Percentiles rank a stretch among this genome's conserved stretches.
These are phyloP conservation scores for Botia almorhae DNA, from an alignment of 2,797 vertebrate genomes.

Conservation along the genomic window DNA sequence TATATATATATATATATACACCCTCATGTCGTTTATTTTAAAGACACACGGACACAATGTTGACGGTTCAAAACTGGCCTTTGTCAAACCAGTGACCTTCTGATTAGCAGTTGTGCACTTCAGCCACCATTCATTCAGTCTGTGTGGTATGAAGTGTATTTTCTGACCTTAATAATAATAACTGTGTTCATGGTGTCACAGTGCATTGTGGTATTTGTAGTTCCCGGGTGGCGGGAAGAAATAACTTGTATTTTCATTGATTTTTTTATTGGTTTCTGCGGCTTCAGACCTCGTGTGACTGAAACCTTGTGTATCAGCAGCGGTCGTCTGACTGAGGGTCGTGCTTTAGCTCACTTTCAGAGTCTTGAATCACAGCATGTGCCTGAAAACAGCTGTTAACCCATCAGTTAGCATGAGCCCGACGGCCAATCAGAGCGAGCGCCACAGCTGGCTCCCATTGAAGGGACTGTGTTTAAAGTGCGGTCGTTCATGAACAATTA, in stretches of 20 bases:
- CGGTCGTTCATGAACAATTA: too few species aligned
- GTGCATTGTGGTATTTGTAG: slow-evolving; percentile 14
- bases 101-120: not conserved
- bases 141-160: not conserved
- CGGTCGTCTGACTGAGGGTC: slow-evolving; percentile 40
- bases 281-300: slow-evolving; percentile 55
- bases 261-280: slow-evolving; percentile 59
- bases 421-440: not conserved
- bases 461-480: not conserved
- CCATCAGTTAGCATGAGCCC: too few species aligned
- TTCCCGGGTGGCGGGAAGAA: slow-evolving; percentile 55
- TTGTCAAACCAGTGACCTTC: not conserved
- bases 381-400: not conserved
- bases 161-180: slow-evolving; percentile 30
- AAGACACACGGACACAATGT: not conserved
- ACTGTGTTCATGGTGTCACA: slow-evolving; percentile 9
- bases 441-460: not conserved
- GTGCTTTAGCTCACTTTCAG: not conserved
- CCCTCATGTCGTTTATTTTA: too few species aligned
- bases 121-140: not conserved
- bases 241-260: slow-evolving; percentile 64
- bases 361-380: slow-evolving; percentile 2
- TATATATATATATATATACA: too few species aligned
- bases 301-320: slow-evolving; percentile 49
- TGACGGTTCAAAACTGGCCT: not conserved